Base-by-base conservation (phyloP, 2,888 invertebrate genomes). In the Phyto melanocephala region DNA sequence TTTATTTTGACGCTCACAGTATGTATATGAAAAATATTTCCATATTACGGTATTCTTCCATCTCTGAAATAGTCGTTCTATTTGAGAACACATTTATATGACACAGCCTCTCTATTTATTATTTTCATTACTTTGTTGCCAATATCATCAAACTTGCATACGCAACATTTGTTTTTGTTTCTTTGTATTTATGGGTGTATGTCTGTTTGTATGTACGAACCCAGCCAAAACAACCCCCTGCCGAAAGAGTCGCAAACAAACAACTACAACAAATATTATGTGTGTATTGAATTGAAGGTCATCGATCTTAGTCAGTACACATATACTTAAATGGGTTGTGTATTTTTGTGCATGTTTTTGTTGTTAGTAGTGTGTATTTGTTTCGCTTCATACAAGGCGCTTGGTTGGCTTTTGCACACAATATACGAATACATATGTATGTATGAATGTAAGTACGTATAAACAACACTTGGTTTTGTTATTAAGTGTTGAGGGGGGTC, bases 251-350 rank as follows among this genome's bases (percentile, higher is more conserved):
- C 50, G 15, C 24, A 62, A 54, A 35, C 10, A 70, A 56, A 45
- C 33, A 20, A 40, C 7, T 24, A 50, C 13, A 47, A 5, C n/a
- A 33, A 10, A 65, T 17, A 22, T 8, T 35, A 35, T 8, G n/a
- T 17, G 17, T 17, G 28, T 54, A 72, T 77, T 72, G 40, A 77
- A 78, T 74, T 81, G 81, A 78, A 78, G 81, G 81, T 81, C 81
- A 78, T 81, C 81, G 81, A 81, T 81, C 81, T 81, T 62, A 47
- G 40, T 37, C 56, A 40, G 15, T 40, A 17, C 28, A 28, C 28
- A 28, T 6, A 28, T 28, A 28, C 28, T 3, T 28, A 28, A 28
- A 28, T 28, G 28, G n/a, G 28, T 6, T 28, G 28, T 6, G 28
- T 28, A 28, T 28, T 58, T 47, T 40, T n/a, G 28, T 56, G 28